Evolutionary conservation across 2,888 invertebrate species (phyloP).

Genomic region (Bembecia ichneumoniformis): DNA sequence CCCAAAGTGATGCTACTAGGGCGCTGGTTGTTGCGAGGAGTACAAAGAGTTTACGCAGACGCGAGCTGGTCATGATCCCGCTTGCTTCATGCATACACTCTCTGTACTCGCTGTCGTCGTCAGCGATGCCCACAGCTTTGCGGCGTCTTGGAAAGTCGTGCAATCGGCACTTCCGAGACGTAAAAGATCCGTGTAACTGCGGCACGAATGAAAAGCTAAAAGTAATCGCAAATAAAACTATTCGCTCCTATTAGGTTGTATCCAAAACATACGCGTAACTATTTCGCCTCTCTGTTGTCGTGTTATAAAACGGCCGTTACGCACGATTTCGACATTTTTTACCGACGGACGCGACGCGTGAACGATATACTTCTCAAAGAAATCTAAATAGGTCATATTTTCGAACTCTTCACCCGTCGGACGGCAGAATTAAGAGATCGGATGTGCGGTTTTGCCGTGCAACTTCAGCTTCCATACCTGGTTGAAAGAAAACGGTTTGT

Average conservation of each 20-base stretch:
- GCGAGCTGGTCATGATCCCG: slow-evolving; percentile 7
- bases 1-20: slow-evolving; percentile 6
- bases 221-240: slow-evolving; percentile 8
- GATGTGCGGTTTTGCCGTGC: too few relatives aligned
- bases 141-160: slow-evolving; percentile 11
- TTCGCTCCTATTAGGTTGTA: slow-evolving; percentile 9
- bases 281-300: slow-evolving; percentile 2
- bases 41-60: slow-evolving; percentile 7
- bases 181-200: slow-evolving; percentile 7
- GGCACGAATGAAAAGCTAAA: slow-evolving; percentile 3
- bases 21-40: slow-evolving; percentile 5
- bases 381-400: slow-evolving; percentile 6
- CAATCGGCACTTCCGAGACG: slow-evolving; percentile 9
- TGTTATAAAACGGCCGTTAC: background rate
- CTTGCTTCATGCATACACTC: slow-evolving; percentile 7
- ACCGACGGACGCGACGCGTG: too few relatives aligned
- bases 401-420: slow-evolving; percentile 5
- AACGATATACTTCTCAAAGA: background rate
- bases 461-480: too few relatives aligned
- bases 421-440: slow-evolving; percentile 1
- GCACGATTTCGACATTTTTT: background rate
- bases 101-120: slow-evolving; percentile 8
- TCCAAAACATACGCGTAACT: too few relatives aligned
- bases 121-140: slow-evolving; percentile 7
- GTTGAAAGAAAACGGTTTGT: too few relatives aligned